These are phyloP conservation scores for Orientallactaga bullata DNA, from an alignment of 2,113 vertebrate species.

Conservation along the genomic window DNA sequence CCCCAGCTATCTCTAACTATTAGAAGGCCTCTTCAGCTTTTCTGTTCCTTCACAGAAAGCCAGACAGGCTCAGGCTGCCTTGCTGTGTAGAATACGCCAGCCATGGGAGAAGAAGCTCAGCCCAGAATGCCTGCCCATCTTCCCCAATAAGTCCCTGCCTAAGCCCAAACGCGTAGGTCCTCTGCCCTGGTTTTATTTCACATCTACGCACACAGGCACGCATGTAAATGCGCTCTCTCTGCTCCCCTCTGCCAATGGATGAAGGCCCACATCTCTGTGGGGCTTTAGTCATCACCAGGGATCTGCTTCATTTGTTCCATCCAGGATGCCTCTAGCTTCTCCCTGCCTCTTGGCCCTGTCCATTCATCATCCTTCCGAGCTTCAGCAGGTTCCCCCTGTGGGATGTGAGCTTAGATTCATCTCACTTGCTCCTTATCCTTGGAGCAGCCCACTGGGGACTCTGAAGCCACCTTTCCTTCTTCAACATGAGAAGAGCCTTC, in stretches of 20 bases:
- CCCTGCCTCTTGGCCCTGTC: neutral
- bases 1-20: neutral
- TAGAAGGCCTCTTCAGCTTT: neutral
- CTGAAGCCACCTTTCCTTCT: neutral
- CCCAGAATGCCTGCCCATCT: neutral
- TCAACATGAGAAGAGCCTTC: neutral
- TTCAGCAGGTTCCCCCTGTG: neutral
- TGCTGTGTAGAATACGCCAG: neutral
- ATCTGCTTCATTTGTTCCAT: neutral
- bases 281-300: neutral
- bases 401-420: neutral
- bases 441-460: neutral
- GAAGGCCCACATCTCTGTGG: neutral
- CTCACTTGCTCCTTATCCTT: neutral
- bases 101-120: neutral
- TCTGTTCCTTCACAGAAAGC: slow-evolving; percentile 26
- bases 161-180: neutral
- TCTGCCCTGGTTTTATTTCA: too few relatives aligned
- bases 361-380: neutral
- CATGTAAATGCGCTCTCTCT: neutral
- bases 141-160: neutral
- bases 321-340: neutral
- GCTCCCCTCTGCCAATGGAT: neutral
- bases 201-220: neutral
- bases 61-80: neutral